A percentile compares a stretch with the other conserved stretches of the same genome.
phyloP scores from a whole-genome alignment of 2,888 invertebrate genomes.

The Lordiphosa andalusiaca region DNA sequence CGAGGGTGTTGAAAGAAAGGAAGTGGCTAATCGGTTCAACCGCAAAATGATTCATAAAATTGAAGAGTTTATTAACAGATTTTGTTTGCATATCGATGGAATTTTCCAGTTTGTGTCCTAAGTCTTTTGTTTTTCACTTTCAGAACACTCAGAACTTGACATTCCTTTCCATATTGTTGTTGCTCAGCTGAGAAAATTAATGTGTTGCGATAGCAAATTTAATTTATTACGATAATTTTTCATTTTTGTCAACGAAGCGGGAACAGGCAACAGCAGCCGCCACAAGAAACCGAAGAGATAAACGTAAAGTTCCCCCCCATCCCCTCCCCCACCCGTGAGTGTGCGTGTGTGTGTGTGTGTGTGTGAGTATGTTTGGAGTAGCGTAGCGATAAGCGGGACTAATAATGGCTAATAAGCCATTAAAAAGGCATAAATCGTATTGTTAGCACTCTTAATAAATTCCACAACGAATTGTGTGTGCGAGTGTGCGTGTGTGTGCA shows the following conservation, averaged over 20 bases:
- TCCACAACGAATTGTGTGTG: conserved; percentile 48
- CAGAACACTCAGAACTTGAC: conserved; percentile 50
- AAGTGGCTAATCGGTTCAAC: conserved; percentile 38
- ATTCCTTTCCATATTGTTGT: conserved; percentile 41
- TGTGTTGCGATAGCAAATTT: conserved; percentile 77
- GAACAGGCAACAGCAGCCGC: conserved; percentile 23
- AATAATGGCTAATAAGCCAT: conserved; percentile 78
- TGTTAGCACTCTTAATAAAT: conserved; percentile 78
- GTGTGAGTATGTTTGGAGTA: conserved; percentile 41
- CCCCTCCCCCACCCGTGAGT: too few species aligned
- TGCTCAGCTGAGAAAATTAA: conserved; percentile 67
- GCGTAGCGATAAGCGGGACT: conserved; percentile 76
- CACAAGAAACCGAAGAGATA: conserved; percentile 4
- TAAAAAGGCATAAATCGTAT: conserved; percentile 78
- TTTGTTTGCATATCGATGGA: too few species aligned
- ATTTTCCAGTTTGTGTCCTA: conserved; percentile 43
- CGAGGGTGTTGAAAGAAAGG: conserved; percentile 38
- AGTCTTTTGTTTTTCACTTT: conserved; percentile 58
- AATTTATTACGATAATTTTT: conserved; percentile 79
- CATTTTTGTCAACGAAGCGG: conserved; percentile 68
- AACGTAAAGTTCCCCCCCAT: conserved; percentile 13
- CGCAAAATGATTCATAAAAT: conserved; percentile 17
- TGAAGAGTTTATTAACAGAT: neutral
- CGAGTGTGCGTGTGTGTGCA: conserved; percentile 35
- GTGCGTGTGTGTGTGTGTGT: conserved; percentile 13